These are phyloP conservation scores for Leptocoma aspasia DNA, from an alignment of 2,113 vertebrate species.

Conservation along the genomic window DNA sequence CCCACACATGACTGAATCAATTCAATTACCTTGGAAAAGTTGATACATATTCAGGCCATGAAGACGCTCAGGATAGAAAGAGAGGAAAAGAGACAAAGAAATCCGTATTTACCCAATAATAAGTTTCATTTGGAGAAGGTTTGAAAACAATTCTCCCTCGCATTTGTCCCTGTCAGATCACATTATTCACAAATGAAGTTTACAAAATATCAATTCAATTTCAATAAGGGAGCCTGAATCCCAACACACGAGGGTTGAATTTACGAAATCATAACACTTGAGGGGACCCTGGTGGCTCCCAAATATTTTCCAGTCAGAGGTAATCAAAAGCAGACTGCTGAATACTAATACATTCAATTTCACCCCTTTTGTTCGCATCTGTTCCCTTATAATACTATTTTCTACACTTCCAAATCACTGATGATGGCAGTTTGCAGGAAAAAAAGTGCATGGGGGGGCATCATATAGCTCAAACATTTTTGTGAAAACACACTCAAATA, in stretches of 20 bases:
- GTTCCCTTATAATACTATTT: conserved; percentile 84
- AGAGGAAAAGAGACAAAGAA: conserved; percentile 87
- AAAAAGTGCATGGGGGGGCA: accelerated
- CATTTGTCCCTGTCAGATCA: conserved; percentile 99
- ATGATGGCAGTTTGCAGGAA: conserved; percentile 9
- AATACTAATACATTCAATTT: conserved; percentile 95
- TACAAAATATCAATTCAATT: conserved; percentile 99
- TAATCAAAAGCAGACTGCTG: conserved; percentile 91
- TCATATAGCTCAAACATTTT: neutral
- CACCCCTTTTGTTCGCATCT: conserved; percentile 91
- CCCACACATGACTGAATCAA: conserved; percentile 92
- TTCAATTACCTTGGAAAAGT: conserved; percentile 92
- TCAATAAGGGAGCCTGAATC: conserved; percentile 84
- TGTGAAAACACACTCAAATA: conserved; percentile 25
- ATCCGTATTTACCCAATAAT: conserved; percentile 96
- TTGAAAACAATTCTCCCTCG: conserved; percentile 96
- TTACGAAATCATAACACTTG: conserved; percentile 83
- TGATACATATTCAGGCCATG: conserved; percentile 94
- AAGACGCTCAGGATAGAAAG: conserved; percentile 73
- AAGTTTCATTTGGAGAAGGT: conserved; percentile 97
- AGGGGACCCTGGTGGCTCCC: conserved; percentile 90
- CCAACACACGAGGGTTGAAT: conserved; percentile 79
- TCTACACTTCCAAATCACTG: conserved; percentile 79
- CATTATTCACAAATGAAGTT: conserved; percentile 99
- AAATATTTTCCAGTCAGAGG: conserved; percentile 91